Percentiles rank a stretch among this genome's conserved stretches.
These are phyloP conservation scores for Syrphus vitripennis DNA, from an alignment of 2,888 invertebrate species.

Conservation along the genomic window DNA sequence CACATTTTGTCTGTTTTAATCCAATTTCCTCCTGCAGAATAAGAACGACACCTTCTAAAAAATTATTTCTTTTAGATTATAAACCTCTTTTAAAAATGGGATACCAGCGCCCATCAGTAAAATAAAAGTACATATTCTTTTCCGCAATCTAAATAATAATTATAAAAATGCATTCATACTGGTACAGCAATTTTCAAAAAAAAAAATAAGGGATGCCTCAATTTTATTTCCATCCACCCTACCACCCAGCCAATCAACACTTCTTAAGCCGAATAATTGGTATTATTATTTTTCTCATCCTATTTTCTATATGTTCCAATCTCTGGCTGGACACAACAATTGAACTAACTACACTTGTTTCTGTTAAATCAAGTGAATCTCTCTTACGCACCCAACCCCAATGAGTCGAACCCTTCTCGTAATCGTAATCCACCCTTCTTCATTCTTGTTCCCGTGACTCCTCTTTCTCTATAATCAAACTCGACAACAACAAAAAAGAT, in stretches of 20 bases:
- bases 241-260: conserved; percentile 47
- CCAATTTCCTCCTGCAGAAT: too few relatives aligned
- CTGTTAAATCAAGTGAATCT: conserved; percentile 46
- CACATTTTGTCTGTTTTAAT: too few relatives aligned
- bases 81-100: too few relatives aligned
- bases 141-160: too few relatives aligned
- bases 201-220: conserved; percentile 36
- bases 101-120: too few relatives aligned
- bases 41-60: too few relatives aligned
- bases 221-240: not conserved
- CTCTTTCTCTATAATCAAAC: too few relatives aligned
- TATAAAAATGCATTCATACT: not conserved
- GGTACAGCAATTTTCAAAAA: not conserved
- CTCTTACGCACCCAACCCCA: not conserved
- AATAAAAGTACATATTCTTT: too few relatives aligned
- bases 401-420: not conserved
- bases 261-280: not conserved
- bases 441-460: not conserved
- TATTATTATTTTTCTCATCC: not conserved
- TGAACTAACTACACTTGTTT: conserved; percentile 49
- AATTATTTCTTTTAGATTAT: too few relatives aligned
- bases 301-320: not conserved
- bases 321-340: not conserved
- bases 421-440: not conserved
- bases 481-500: not conserved